Percentiles rank a stretch among this genome's conserved stretches.
phyloP scores from a whole-genome alignment of 2,113 vertebrate genomes.

The Oncorhynchus mykiss region DNA sequence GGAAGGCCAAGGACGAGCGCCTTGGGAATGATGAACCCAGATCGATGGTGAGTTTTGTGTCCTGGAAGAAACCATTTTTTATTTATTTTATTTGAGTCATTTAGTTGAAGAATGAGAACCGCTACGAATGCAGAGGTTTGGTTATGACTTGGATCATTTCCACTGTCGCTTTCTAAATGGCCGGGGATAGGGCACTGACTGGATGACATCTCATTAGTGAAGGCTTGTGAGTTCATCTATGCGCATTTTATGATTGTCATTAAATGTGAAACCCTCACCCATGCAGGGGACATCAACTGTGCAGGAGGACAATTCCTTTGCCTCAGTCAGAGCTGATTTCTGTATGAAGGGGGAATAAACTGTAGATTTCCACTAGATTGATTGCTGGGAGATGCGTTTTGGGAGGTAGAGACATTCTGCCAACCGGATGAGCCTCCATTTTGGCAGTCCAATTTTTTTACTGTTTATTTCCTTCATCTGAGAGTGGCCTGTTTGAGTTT shows the following conservation, averaged over 20 bases:
- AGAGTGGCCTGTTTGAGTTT: conserved; percentile 53
- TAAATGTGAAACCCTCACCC: conserved; percentile 14
- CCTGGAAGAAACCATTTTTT: conserved; percentile 9
- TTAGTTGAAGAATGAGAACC: conserved; percentile 27
- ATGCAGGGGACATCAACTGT: background rate
- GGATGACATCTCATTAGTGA: conserved; percentile 53
- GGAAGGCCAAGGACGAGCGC: background rate
- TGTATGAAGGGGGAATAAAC: conserved; percentile 1
- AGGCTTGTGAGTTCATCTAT: conserved; percentile 27
- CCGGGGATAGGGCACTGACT: conserved; percentile 5
- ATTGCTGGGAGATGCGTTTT: background rate
- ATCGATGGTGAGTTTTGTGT: conserved; percentile 1
- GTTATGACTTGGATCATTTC: conserved; percentile 28
- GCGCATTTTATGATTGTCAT: conserved; percentile 35
- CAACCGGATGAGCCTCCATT: conserved; percentile 13
- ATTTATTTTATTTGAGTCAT: conserved; percentile 13
- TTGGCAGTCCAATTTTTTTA: conserved; percentile 32
- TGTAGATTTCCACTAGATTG: conserved; percentile 4
- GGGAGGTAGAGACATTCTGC: conserved; percentile 6
- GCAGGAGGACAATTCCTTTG: conserved; percentile 30
- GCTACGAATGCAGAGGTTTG: background rate
- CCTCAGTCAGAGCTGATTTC: conserved; percentile 18
- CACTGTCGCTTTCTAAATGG: background rate
- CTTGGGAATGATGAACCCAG: conserved; percentile 3
- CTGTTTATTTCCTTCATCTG: conserved; percentile 38